Evolutionary conservation across 2,888 invertebrate species (phyloP).

Genomic region (Caenorhabditis drosophilae): DNA sequence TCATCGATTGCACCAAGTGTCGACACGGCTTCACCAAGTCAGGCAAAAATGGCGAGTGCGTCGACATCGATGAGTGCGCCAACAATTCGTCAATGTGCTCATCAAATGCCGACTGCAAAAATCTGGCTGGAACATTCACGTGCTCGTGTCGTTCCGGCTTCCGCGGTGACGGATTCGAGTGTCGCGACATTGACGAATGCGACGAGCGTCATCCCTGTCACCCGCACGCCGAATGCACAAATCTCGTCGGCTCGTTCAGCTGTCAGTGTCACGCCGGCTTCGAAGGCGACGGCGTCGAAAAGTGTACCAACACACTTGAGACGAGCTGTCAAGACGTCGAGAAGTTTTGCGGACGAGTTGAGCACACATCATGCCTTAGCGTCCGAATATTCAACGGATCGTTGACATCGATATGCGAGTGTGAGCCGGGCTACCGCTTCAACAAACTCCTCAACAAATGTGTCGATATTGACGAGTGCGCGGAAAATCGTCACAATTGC

Average conservation of each 20-base stretch:
- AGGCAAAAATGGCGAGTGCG: constrained; percentile 12
- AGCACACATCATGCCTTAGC: constrained; percentile 47
- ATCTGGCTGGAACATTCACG: constrained; percentile 55
- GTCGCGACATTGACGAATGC: constrained; percentile 65
- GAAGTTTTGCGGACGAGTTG: constrained; percentile 47
- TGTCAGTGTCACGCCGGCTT: constrained; percentile 63
- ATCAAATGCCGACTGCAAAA: constrained; percentile 50
- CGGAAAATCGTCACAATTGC: constrained; percentile 60
- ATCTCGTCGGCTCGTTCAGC: constrained; percentile 53
- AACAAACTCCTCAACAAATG: constrained; percentile 32
- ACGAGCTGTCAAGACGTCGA: constrained; percentile 51
- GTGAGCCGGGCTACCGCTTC: constrained; percentile 53
- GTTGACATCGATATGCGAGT: constrained; percentile 58
- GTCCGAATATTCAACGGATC: constrained; percentile 50
- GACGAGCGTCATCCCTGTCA: constrained; percentile 53
- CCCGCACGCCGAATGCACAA: constrained; percentile 62
- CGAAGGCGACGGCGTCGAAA: constrained; percentile 53
- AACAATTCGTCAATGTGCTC: constrained; percentile 41
- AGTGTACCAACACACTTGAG: constrained; percentile 58
- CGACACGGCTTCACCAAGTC: constrained; percentile 47
- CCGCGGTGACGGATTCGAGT: constrained; percentile 62
- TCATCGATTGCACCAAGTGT: constrained; percentile 57
- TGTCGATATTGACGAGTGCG: constrained; percentile 63
- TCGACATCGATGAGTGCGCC: constrained; percentile 62
- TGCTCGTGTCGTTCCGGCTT: constrained; percentile 59